Evolutionary conservation across 1,140 invertebrate species (phyloP).

Genomic region (Zaprionus gabonicus): DNA sequence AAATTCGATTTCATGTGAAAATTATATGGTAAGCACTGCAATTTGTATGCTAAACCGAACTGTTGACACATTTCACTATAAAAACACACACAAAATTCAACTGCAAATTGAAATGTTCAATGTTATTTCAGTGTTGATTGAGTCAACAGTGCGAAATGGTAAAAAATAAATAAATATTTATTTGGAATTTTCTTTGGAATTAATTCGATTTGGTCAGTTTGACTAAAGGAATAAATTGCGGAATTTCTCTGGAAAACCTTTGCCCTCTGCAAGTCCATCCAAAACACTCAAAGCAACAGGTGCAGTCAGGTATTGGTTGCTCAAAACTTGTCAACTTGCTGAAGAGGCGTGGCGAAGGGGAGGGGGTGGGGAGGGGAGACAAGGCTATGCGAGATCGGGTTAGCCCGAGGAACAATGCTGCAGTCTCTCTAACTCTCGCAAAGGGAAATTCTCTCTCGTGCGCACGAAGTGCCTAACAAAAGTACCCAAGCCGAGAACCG

Average conservation of each 20-base stretch:
- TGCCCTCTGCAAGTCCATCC: too few species aligned
- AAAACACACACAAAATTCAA: neutral
- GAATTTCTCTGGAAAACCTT: too few species aligned
- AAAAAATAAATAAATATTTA: neutral
- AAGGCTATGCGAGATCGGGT: neutral
- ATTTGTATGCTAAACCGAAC: constrained; percentile 8
- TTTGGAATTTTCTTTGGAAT: neutral
- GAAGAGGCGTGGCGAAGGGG: neutral
- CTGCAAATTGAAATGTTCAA: neutral
- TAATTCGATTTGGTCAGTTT: too few species aligned
- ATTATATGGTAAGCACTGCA: neutral
- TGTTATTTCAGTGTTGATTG: neutral
- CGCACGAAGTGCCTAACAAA: neutral
- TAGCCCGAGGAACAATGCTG: constrained; percentile 1
- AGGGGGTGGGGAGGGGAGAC: neutral
- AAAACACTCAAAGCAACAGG: neutral
- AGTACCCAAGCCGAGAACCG: neutral
- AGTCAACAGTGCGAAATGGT: neutral
- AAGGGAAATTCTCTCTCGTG: constrained; percentile 1
- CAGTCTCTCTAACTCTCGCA: neutral
- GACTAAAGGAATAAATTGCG: too few species aligned
- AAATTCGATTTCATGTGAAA: constrained; percentile 6
- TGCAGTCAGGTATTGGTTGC: neutral
- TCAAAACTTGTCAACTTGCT: neutral
- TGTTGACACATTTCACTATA: neutral